These are phyloP conservation scores for Catocala sponsa DNA, from an alignment of 2,888 invertebrate species.

Conservation along the genomic window DNA sequence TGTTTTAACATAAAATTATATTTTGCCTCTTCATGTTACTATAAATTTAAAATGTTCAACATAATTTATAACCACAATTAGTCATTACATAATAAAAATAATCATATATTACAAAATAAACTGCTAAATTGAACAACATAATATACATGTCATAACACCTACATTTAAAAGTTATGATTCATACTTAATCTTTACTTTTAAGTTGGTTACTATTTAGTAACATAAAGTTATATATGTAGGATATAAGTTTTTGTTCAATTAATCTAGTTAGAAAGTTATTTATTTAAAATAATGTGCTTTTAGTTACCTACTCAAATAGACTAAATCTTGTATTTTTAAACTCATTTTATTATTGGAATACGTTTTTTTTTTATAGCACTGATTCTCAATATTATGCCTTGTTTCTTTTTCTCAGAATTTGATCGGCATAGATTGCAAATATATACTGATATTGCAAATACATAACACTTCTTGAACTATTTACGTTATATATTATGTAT, in stretches of 20 bases:
- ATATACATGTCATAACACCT: slow-evolving; percentile 22
- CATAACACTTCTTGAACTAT: slow-evolving; percentile 19
- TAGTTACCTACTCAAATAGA: no score
- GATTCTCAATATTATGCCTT: not conserved
- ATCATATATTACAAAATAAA: slow-evolving; percentile 20
- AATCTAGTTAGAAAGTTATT: slow-evolving; percentile 1
- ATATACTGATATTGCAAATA: not conserved
- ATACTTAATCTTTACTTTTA: slow-evolving; percentile 3
- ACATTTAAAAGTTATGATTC: slow-evolving; percentile 20
- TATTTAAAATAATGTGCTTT: not conserved
- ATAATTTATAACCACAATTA: not conserved
- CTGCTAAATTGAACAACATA: slow-evolving; percentile 47
- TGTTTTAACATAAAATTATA: no score
- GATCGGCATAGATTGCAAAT: not conserved
- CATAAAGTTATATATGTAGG: not conserved
- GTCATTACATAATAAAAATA: slow-evolving; percentile 12
- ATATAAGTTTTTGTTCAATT: not conserved
- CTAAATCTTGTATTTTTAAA: not conserved
- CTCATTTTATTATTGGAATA: not conserved
- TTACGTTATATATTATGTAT: slow-evolving; percentile 34
- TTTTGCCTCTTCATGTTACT: no score
- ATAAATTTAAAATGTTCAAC: no score
- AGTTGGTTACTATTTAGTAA: slow-evolving; percentile 1
- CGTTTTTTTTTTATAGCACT: not conserved
- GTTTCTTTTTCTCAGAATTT: not conserved